phyloP scores from a whole-genome alignment of 2,113 vertebrate genomes.

The Odobenus rosmarus region DNA sequence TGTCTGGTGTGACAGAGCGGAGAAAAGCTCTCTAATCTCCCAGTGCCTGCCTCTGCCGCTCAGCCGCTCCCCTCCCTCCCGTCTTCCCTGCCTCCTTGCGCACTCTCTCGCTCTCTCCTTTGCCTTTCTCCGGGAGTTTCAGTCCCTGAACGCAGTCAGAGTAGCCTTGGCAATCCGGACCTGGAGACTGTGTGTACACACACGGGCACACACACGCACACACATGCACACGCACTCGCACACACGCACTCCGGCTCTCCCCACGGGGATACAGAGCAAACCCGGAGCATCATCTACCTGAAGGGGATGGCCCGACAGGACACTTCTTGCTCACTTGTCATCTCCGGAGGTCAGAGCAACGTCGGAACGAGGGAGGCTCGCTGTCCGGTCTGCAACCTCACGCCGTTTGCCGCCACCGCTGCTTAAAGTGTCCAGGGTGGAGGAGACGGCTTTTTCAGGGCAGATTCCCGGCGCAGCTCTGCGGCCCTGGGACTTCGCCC shows the following conservation, averaged over 20 bases:
- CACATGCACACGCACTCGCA: constrained; percentile 38
- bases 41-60: constrained; percentile 71
- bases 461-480: constrained; percentile 19
- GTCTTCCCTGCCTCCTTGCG: constrained; percentile 28
- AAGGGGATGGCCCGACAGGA: constrained; percentile 63
- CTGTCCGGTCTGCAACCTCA: constrained; percentile 43
- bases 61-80: constrained; percentile 66
- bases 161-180: constrained; percentile 63
- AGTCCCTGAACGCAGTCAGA: constrained; percentile 75
- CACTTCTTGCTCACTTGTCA: constrained; percentile 71
- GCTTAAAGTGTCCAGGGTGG: constrained; percentile 62
- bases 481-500: constrained; percentile 58
- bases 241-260: constrained; percentile 60
- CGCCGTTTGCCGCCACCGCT: constrained; percentile 4
- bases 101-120: constrained; percentile 60
- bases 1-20: constrained; percentile 78
- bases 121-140: constrained; percentile 76
- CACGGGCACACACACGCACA: constrained; percentile 12
- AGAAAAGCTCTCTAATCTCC: constrained; percentile 77
- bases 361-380: background rate
- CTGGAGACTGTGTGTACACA: background rate
- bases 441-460: constrained; percentile 54
- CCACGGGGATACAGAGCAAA: constrained; percentile 52
- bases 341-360: constrained; percentile 62
- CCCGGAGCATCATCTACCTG: constrained; percentile 72